Conservation (phyloP, 1,140 invertebrate species). For the Palaemon carinicauda region DNA sequence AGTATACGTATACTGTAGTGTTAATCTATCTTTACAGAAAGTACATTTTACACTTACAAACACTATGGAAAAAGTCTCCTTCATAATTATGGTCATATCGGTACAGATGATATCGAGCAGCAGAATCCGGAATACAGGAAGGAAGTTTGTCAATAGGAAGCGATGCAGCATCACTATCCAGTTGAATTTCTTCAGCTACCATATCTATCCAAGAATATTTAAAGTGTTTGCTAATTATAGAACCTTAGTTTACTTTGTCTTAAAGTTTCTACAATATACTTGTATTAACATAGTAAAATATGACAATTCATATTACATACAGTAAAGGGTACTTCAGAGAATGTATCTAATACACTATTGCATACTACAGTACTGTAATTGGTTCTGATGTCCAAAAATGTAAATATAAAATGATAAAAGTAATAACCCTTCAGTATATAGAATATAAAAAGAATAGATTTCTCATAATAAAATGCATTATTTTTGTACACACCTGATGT, state of each 20-base stretch:
- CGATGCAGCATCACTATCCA: conserved; percentile 72
- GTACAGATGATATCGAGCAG: conserved; percentile 91
- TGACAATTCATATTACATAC: too few relatives aligned
- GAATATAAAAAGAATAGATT: too few relatives aligned
- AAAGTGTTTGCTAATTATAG: not conserved
- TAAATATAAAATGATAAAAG: too few relatives aligned
- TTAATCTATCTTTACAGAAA: too few relatives aligned
- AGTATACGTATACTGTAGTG: too few relatives aligned
- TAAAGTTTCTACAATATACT: not conserved
- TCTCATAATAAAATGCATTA: too few relatives aligned
- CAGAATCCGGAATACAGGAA: conserved; percentile 80
- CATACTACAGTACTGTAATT: too few relatives aligned
- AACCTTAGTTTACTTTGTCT: too few relatives aligned
- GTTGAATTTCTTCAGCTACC: conserved; percentile 78
- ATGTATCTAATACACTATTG: too few relatives aligned
- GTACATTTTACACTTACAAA: conserved; percentile 70
- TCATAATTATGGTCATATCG: conserved; percentile 91
- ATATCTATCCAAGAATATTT: conserved; percentile 70
- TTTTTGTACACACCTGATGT: too few relatives aligned
- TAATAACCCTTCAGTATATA: too few relatives aligned
- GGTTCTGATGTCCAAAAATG: too few relatives aligned
- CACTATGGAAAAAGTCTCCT: conserved; percentile 84
- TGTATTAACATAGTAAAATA: not conserved
- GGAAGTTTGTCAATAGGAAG: conserved; percentile 74
- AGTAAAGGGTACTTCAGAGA: not conserved